A percentile compares a stretch with the other conserved stretches of the same genome.
Conservation (phyloP, 1,140 invertebrate species). For the Pygmarrhopalites habei region DNA sequence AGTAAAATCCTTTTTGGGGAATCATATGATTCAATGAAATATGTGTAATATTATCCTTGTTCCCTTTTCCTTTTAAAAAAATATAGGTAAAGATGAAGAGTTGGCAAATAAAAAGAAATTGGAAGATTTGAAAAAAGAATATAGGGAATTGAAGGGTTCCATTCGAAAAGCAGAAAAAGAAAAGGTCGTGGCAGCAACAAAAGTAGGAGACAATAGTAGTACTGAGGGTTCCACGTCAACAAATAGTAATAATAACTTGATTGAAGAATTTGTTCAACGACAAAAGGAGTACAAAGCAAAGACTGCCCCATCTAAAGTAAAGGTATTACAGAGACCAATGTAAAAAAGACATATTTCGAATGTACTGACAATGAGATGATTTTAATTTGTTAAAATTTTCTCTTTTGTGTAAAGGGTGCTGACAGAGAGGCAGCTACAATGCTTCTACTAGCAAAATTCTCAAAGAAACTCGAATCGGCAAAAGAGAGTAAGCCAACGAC, state of each 20-base stretch:
- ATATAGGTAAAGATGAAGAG: slow-evolving; percentile 59
- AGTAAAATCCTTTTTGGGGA: too few species aligned
- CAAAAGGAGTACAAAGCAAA: slow-evolving; percentile 68
- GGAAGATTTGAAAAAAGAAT: slow-evolving; percentile 46
- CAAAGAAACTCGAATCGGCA: slow-evolving; percentile 60
- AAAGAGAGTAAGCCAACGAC: slow-evolving; percentile 55
- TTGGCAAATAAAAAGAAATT: slow-evolving; percentile 59
- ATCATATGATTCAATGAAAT: too few species aligned
- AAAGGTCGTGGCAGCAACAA: slow-evolving; percentile 37
- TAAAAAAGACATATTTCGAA: too few species aligned
- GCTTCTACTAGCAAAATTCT: slow-evolving; percentile 72
- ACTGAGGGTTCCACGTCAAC: slow-evolving; percentile 44
- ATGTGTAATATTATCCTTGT: too few species aligned
- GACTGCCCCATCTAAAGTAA: slow-evolving; percentile 57
- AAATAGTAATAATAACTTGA: slow-evolving; percentile 53
- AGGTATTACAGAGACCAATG: too few species aligned
- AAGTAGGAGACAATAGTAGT: slow-evolving; percentile 42
- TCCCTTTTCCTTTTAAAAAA: too few species aligned
- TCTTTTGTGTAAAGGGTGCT: too few species aligned
- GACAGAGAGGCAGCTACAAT: slow-evolving; percentile 56
- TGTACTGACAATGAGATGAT: too few species aligned
- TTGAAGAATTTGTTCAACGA: slow-evolving; percentile 65
- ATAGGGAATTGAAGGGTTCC: slow-evolving; percentile 56
- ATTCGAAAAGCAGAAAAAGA: slow-evolving; percentile 53
- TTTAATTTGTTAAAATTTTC: too few species aligned